Conservation (phyloP, 2,888 invertebrate genomes). For the Campoplex nolae region DNA sequence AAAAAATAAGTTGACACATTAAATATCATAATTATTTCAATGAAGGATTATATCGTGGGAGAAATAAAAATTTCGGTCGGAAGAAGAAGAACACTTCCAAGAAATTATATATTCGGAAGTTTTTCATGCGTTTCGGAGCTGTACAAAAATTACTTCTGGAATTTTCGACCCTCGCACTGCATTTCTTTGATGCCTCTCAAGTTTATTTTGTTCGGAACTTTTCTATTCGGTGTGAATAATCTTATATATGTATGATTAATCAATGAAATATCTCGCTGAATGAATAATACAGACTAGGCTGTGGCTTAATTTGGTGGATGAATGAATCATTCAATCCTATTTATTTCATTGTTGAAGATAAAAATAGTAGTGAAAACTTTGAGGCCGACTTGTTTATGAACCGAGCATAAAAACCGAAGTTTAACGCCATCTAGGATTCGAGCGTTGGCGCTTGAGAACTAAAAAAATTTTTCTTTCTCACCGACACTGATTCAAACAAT, state of each 20-base stretch:
- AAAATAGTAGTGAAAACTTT: slow-evolving; percentile 8
- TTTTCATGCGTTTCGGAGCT: neutral
- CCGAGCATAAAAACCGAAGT: neutral
- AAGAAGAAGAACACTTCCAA: neutral
- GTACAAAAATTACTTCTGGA: neutral
- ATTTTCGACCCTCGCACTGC: neutral
- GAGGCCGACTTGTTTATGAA: slow-evolving; percentile 21
- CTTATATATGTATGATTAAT: slow-evolving; percentile 5
- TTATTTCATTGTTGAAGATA: slow-evolving; percentile 34
- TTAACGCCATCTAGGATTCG: slow-evolving; percentile 39
- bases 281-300: slow-evolving; percentile 7
- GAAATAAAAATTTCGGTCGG: too few species aligned
- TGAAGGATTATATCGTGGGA: neutral
- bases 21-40: too few species aligned
- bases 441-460: neutral
- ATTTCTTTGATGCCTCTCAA: neutral
- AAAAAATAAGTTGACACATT: too few species aligned
- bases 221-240: neutral
- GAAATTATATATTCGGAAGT: neutral
- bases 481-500: neutral
- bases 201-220: neutral
- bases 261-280: slow-evolving; percentile 16
- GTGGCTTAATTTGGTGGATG: slow-evolving; percentile 25
- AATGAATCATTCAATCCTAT: slow-evolving; percentile 40
- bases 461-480: neutral